Base-by-base conservation (phyloP, 1,140 invertebrate genomes). In the Zaprionus ghesquierei region DNA sequence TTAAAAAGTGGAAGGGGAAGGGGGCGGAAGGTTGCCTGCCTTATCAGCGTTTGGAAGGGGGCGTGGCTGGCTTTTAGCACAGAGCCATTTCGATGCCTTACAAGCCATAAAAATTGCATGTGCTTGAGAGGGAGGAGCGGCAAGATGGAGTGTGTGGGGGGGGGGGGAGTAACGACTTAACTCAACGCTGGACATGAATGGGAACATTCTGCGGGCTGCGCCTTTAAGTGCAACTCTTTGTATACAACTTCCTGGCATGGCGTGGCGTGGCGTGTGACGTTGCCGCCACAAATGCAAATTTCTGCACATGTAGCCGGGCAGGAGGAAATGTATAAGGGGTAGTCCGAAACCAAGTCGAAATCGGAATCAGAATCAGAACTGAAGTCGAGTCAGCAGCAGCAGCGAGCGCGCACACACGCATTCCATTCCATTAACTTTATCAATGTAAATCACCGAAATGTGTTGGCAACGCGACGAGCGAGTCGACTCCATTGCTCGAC, bases 381-480 rank as follows among this genome's bases (percentile, higher is more conserved):
- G 80, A 65, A 75, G 71, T 75, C 44, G 65, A 81, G 82, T 86
- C 82, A 87, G 75, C 81, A 66, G 72, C 6, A 29, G n/a, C n/a
- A n/a, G n/a, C n/a, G n/a, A n/a, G n/a, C 35, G 66, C 46, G 56
- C 79, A 77, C 82, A 77, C 82, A 86, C 82, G 82, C 82, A 86
- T 86, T 86, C 82, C 82, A 82, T 86, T 86, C 82, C 82, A 86
- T 86, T 86, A 86, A 87, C 82, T 81, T 86, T 86, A 87, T 86
- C 82, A 86, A 86, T 86, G 82, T 86, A 82, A 86, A 86, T 86
- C 82, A 82, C 82, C 82, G 62, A 86, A 86, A 86, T 86, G 82
- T 86, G 79, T 69, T 77, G 82, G 78, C 69, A 51, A 29, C 62
- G 33, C 35, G 62, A 54, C 61, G 56, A 49, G n/a, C n/a, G 15